These are phyloP conservation scores for Trichopoda pennipes DNA, from an alignment of 2,888 invertebrate genomes.

Conservation along the genomic window DNA sequence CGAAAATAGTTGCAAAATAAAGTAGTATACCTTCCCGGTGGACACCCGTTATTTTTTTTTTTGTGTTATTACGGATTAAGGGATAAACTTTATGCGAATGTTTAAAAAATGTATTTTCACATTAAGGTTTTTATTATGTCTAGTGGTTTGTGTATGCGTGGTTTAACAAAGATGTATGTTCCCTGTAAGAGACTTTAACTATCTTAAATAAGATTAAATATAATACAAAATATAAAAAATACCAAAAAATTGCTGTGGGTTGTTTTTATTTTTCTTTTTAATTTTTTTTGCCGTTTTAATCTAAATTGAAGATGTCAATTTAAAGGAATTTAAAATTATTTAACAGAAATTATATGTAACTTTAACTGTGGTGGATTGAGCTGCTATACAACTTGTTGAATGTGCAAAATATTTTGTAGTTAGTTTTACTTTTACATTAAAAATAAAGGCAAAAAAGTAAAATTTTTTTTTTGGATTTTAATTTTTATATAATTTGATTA, in stretches of 20 bases:
- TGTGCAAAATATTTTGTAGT: too few relatives aligned
- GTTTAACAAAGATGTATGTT: background rate
- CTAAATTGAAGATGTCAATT: too few relatives aligned
- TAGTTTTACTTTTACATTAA: too few relatives aligned
- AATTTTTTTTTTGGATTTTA: too few relatives aligned
- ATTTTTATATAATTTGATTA: too few relatives aligned
- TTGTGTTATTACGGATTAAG: conserved; percentile 20
- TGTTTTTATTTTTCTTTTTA: conserved; percentile 13
- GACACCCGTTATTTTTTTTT: too few relatives aligned
- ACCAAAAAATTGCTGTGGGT: conserved; percentile 40
- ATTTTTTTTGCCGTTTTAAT: too few relatives aligned
- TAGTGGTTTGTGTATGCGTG: background rate
- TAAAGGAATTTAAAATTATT: background rate
- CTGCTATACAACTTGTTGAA: too few relatives aligned
- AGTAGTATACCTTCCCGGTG: too few relatives aligned
- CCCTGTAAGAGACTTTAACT: conserved; percentile 5
- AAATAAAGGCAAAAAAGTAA: too few relatives aligned
- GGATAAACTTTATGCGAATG: conserved; percentile 40
- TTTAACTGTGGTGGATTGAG: background rate
- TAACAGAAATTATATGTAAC: conserved; percentile 15
- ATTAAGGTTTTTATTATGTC: conserved; percentile 21
- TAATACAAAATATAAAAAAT: conserved; percentile 20
- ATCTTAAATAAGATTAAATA: conserved; percentile 19
- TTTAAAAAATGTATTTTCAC: conserved; percentile 20
- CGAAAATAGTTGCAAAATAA: too few relatives aligned